These are phyloP conservation scores for Trichomycterus rosablanca DNA, from an alignment of 2,113 vertebrate species.

Conservation along the genomic window DNA sequence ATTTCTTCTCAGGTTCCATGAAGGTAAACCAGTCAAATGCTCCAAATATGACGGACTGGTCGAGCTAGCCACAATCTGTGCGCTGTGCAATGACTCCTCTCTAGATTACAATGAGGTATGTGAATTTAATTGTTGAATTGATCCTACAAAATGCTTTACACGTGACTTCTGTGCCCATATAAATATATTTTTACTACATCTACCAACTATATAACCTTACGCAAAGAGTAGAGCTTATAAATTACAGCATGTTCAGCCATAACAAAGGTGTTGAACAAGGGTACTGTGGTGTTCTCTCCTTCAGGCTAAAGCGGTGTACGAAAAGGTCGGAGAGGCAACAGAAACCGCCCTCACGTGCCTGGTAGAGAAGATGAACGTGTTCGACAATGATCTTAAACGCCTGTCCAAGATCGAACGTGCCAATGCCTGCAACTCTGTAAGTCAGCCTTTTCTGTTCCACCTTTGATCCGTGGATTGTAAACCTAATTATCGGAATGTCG, in stretches of 20 bases:
- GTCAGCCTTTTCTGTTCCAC: slow-evolving; percentile 38
- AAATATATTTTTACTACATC: too few species aligned
- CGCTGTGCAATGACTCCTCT: slow-evolving; percentile 95
- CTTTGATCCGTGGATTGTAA: too few species aligned
- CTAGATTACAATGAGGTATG: slow-evolving; percentile 94
- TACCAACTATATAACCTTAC: too few species aligned
- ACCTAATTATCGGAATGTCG: too few species aligned
- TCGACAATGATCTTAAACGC: slow-evolving; percentile 75
- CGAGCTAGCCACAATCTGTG: slow-evolving; percentile 93
- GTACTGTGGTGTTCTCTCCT: not conserved
- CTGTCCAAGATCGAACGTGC: slow-evolving; percentile 83
- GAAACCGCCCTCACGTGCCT: slow-evolving; percentile 85
- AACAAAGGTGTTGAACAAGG: too few species aligned
- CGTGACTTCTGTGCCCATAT: too few species aligned
- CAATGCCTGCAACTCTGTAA: slow-evolving; percentile 83
- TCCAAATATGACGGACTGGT: slow-evolving; percentile 88
- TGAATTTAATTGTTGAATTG: not conserved
- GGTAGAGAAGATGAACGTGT: slow-evolving; percentile 95
- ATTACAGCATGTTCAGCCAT: too few species aligned
- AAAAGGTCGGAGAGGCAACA: slow-evolving; percentile 90
- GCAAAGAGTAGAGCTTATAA: too few species aligned
- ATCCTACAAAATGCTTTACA: too few species aligned
- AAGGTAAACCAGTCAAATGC: slow-evolving; percentile 80
- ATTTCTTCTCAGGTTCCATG: slow-evolving; percentile 73
- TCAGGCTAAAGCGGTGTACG: slow-evolving; percentile 82